Percentiles rank a stretch among this genome's conserved stretches.
Evolutionary conservation across 2,797 vertebrate species (phyloP).

Genomic region (Pelodytes ibericus): DNA sequence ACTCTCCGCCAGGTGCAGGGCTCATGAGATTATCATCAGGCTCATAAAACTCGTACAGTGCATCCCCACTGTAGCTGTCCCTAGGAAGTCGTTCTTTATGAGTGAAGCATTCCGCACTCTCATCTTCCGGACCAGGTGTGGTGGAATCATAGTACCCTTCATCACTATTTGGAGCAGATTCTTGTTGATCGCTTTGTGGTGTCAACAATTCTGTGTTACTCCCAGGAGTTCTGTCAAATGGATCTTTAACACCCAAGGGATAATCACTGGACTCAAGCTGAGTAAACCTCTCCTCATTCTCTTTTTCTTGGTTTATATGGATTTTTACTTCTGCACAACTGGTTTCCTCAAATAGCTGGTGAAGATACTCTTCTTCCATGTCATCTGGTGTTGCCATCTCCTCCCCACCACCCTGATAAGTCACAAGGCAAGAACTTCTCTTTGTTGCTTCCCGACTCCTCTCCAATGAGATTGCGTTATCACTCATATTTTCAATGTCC

Average conservation of each 20-base stretch:
- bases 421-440: constrained; percentile 90
- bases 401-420: constrained; percentile 95
- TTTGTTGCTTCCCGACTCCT: constrained; percentile 84
- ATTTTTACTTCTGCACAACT: constrained; percentile 70
- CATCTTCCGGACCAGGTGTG: constrained; percentile 90
- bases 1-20: constrained; percentile 80
- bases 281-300: constrained; percentile 63
- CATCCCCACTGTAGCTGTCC: constrained; percentile 96
- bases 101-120: constrained; percentile 79
- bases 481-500: constrained; percentile 88
- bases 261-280: constrained; percentile 63
- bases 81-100: constrained; percentile 84
- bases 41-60: constrained; percentile 94
- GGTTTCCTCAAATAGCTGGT: constrained; percentile 73
- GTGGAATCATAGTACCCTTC: constrained; percentile 95
- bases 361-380: constrained; percentile 80
- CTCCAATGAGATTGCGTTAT: constrained; percentile 85
- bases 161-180: constrained; percentile 92
- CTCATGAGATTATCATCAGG: constrained; percentile 87
- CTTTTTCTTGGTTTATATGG: constrained; percentile 61
- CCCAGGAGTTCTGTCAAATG: constrained; percentile 67
- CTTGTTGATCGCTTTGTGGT: constrained; percentile 94
- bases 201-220: constrained; percentile 80
- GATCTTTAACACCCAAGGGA: constrained; percentile 66
- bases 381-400: constrained; percentile 96